Percentiles rank a stretch among this genome's conserved stretches.
Evolutionary conservation across 2,888 invertebrate species (phyloP).

Genomic region (Masnerella sp.): DNA sequence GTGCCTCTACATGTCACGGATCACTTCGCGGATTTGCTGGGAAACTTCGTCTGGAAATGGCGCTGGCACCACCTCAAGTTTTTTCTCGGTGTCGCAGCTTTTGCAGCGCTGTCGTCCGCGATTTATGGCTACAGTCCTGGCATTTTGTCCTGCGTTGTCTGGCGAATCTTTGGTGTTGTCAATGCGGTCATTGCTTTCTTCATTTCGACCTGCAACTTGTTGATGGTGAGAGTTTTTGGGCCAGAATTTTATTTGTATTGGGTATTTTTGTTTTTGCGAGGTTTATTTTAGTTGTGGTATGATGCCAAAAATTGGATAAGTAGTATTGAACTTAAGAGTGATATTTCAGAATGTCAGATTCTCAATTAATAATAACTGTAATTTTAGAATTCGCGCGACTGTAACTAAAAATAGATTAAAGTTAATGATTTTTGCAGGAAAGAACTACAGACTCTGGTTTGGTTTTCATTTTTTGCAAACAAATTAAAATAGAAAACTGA

Average conservation of each 20-base stretch:
- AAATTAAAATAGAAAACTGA: too few relatives aligned
- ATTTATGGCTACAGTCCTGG: conserved; percentile 86
- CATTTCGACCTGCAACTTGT: conserved; percentile 79
- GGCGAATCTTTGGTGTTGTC: conserved; percentile 79
- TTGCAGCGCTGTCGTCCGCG: conserved; percentile 80
- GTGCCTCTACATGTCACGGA: conserved; percentile 89
- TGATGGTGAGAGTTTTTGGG: conserved; percentile 72
- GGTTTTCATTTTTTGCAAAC: too few relatives aligned
- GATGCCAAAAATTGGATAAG: too few relatives aligned
- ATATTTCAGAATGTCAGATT: too few relatives aligned
- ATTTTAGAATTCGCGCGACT: too few relatives aligned
- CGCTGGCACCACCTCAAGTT: conserved; percentile 82
- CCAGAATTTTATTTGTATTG: not conserved
- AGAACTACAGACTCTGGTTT: too few relatives aligned
- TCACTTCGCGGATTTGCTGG: conserved; percentile 85
- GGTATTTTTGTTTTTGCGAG: not conserved
- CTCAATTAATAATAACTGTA: too few relatives aligned
- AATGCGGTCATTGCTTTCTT: conserved; percentile 79
- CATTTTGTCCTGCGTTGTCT: conserved; percentile 81
- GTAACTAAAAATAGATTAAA: too few relatives aligned
- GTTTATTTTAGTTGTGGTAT: too few relatives aligned
- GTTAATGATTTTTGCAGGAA: too few relatives aligned
- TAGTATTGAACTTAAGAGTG: too few relatives aligned
- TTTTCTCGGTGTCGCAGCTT: conserved; percentile 77
- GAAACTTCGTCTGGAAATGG: conserved; percentile 80